Percentiles rank a stretch among this genome's conserved stretches.
Evolutionary conservation across 1,140 invertebrate species (phyloP).

Genomic region (Limonius californicus): DNA sequence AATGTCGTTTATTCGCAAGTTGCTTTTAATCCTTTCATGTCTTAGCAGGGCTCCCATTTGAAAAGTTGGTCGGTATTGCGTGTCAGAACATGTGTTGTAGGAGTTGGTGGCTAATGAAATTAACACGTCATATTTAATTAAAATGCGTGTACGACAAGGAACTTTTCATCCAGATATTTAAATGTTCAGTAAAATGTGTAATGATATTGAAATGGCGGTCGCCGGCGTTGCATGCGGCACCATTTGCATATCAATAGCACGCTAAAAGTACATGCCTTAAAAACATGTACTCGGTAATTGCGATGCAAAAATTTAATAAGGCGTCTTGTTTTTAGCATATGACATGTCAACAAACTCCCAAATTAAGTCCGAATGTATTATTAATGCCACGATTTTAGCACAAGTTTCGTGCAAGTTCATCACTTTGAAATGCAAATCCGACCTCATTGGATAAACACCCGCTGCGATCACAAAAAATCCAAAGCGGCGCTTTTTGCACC

Average conservation of each 20-base stretch:
- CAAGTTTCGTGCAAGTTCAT: no score
- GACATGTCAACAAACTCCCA: no score
- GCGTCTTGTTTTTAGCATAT: neutral
- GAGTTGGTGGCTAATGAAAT: slow-evolving; percentile 1
- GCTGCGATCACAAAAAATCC: no score
- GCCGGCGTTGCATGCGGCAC: neutral
- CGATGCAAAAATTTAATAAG: neutral
- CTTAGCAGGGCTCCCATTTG: neutral
- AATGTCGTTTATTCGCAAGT: neutral
- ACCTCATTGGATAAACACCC: no score
- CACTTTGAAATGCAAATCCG: no score
- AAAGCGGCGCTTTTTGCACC: no score
- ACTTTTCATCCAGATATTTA: slow-evolving; percentile 13
- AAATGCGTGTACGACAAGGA: slow-evolving; percentile 2
- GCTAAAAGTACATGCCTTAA: slow-evolving; percentile 1
- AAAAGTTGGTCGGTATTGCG: neutral
- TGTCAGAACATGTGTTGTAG: slow-evolving; percentile 6
- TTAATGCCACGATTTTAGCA: no score
- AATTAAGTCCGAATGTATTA: no score
- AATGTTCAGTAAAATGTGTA: slow-evolving; percentile 2
- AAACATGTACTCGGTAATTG: neutral
- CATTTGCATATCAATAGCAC: slow-evolving; percentile 3
- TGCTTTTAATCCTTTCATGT: neutral
- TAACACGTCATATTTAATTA: slow-evolving; percentile 12
- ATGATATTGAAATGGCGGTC: neutral